These are phyloP conservation scores for Potorous gilbertii DNA, from an alignment of 2,797 vertebrate genomes.

Conservation along the genomic window DNA sequence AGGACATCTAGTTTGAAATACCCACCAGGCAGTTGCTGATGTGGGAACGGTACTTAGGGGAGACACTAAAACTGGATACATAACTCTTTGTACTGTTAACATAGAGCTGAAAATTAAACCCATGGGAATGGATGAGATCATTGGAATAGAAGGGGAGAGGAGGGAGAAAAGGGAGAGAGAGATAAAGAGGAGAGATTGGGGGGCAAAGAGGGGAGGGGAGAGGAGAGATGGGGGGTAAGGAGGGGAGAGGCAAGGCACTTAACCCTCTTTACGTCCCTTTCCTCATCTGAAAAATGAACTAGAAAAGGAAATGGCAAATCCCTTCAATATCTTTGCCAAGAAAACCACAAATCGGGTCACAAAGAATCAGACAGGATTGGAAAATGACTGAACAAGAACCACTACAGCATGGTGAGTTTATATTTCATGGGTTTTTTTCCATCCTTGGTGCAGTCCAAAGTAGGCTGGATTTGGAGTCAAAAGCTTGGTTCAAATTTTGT, in stretches of 20 bases:
- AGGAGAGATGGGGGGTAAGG: too few species aligned
- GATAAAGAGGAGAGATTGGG: too few species aligned
- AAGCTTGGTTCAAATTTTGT: not conserved
- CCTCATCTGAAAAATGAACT: too few species aligned
- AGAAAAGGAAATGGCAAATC: too few species aligned
- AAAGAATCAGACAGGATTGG: too few species aligned
- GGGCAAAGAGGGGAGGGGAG: too few species aligned
- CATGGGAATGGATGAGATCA: not conserved
- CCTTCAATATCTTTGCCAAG: too few species aligned
- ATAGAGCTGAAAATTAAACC: not conserved
- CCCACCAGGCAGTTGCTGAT: not conserved
- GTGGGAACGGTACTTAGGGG: not conserved
- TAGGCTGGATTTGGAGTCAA: not conserved
- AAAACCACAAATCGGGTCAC: too few species aligned
- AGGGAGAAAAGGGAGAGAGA: too few species aligned
- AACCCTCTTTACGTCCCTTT: too few species aligned
- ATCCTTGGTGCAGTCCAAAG: not conserved
- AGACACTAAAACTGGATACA: not conserved
- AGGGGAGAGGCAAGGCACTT: too few species aligned
- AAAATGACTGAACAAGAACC: too few species aligned
- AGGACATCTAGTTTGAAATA: not conserved
- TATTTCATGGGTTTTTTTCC: not conserved
- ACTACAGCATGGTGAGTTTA: not conserved
- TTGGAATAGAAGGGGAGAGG: not conserved
- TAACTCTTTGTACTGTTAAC: not conserved